These are phyloP conservation scores for Colletes collaris DNA, from an alignment of 2,888 invertebrate genomes.

Conservation along the genomic window DNA sequence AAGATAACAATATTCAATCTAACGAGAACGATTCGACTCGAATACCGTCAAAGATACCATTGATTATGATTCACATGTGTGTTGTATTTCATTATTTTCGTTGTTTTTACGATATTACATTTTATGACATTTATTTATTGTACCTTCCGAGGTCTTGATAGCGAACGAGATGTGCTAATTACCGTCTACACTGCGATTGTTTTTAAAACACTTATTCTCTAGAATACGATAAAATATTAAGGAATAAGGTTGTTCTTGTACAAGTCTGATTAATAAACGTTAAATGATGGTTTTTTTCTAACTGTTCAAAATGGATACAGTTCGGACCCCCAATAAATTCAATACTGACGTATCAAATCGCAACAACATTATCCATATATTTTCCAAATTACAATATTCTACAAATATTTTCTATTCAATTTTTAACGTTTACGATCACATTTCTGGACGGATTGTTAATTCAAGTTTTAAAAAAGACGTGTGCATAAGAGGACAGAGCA, in stretches of 20 bases:
- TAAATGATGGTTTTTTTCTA: conserved; percentile 64
- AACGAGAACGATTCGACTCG: neutral
- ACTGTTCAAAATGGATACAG: neutral
- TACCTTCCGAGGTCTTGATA: conserved; percentile 6
- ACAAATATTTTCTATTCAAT: conserved; percentile 12
- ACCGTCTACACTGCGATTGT: conserved; percentile 14
- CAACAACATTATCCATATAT: conserved; percentile 12
- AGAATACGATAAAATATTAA: conserved; percentile 32
- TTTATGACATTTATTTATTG: conserved; percentile 50
- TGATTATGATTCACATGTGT: conserved; percentile 12
- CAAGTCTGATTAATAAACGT: conserved; percentile 70
- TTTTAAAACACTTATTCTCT: conserved; percentile 35
- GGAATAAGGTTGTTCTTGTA: conserved; percentile 64
- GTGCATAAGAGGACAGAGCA: neutral
- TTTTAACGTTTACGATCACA: conserved; percentile 52
- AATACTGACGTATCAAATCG: neutral
- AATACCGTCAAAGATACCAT: conserved; percentile 6
- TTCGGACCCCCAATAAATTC: neutral
- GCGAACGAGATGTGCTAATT: neutral
- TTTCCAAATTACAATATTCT: conserved; percentile 23
- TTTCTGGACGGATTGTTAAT: conserved; percentile 65
- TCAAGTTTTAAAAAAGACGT: neutral
- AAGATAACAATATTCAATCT: conserved; percentile 15
- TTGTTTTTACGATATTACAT: conserved; percentile 8
- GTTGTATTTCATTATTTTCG: conserved; percentile 22